Percentiles rank a stretch among this genome's conserved stretches.
Evolutionary conservation across 2,113 vertebrate species (phyloP).

Genomic region (Hippocampus abdominalis): DNA sequence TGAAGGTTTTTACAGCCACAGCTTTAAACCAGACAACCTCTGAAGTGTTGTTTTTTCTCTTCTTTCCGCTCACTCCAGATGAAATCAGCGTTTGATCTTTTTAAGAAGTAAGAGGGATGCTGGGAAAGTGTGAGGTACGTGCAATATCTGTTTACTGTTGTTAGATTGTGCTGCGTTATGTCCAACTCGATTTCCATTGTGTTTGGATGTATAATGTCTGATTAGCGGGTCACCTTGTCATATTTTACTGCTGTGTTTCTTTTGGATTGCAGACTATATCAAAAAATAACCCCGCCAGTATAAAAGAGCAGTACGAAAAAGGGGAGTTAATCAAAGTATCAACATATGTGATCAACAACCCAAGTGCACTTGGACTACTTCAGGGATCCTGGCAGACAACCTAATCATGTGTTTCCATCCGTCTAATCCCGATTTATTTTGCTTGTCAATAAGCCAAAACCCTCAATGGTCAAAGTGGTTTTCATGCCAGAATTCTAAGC

Average conservation of each 20-base stretch:
- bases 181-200: neutral
- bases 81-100: neutral
- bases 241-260: neutral
- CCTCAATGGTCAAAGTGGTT: neutral
- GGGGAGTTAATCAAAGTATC: neutral
- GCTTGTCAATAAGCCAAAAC: conserved; percentile 2
- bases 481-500: conserved; percentile 26
- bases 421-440: conserved; percentile 13
- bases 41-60: neutral
- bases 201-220: neutral
- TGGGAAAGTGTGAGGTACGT: neutral
- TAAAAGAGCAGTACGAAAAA: neutral
- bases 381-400: conserved; percentile 11
- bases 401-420: conserved; percentile 12
- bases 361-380: neutral
- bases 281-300: too few species aligned
- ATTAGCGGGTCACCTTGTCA: too few species aligned
- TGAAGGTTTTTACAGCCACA: neutral
- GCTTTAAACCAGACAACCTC: neutral
- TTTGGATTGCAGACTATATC: neutral
- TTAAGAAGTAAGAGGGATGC: neutral
- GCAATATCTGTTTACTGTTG: neutral
- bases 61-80: neutral
- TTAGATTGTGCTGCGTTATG: neutral
- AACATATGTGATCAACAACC: neutral